These are phyloP conservation scores for Charanyca ferruginea DNA, from an alignment of 2,888 invertebrate species.

Conservation along the genomic window DNA sequence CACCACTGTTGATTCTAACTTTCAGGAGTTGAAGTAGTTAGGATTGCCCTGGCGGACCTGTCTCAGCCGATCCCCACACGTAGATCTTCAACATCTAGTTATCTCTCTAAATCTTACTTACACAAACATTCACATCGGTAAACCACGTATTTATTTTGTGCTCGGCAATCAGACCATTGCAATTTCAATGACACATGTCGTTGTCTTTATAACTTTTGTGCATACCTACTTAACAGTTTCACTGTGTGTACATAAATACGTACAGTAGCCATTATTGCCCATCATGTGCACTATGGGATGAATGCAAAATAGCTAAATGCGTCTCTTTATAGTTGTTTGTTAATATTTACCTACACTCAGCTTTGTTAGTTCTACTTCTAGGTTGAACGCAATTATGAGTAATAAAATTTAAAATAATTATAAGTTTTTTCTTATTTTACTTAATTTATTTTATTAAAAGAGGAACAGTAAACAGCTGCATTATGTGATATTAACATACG, in stretches of 20 bases:
- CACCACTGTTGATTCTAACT: neutral
- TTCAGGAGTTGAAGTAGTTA: neutral
- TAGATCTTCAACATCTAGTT: neutral
- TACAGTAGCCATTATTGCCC: slow-evolving; percentile 17
- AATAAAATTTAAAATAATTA: too few relatives aligned
- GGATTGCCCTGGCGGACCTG: too few relatives aligned
- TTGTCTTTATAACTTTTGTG: slow-evolving; percentile 8
- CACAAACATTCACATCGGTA: neutral
- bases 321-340: slow-evolving; percentile 17
- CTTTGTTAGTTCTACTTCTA: slow-evolving; percentile 37
- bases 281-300: slow-evolving; percentile 13
- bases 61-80: neutral
- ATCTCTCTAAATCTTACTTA: neutral
- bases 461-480: too few relatives aligned
- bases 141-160: neutral
- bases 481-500: too few relatives aligned
- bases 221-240: slow-evolving; percentile 8
- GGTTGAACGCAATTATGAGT: slow-evolving; percentile 41
- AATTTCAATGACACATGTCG: slow-evolving; percentile 15
- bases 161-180: neutral
- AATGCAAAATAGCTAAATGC: slow-evolving; percentile 41
- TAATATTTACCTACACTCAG: slow-evolving; percentile 37
- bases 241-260: slow-evolving; percentile 11
- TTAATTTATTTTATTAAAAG: too few relatives aligned
- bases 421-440: too few relatives aligned